These are phyloP conservation scores for Papilio gigon DNA, from an alignment of 2,888 invertebrate species.

Conservation along the genomic window DNA sequence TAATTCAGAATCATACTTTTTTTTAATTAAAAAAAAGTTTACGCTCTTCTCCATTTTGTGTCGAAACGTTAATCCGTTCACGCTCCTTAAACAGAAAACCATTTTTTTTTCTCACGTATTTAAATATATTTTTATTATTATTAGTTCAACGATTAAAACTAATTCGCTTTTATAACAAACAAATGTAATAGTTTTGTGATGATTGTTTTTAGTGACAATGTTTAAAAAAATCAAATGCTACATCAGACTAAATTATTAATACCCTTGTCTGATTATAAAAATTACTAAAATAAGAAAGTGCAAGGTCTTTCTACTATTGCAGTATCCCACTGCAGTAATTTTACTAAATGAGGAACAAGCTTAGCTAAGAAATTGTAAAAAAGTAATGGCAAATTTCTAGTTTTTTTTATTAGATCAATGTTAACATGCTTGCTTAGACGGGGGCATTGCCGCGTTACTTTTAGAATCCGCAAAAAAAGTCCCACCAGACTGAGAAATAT, in stretches of 20 bases:
- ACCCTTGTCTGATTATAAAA: background rate
- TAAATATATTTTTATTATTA: too few species aligned
- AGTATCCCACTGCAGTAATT: background rate
- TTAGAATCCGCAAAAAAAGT: too few species aligned
- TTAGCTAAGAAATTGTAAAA: background rate
- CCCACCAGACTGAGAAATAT: too few species aligned
- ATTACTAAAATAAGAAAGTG: background rate
- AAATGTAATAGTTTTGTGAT: background rate
- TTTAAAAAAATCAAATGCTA: conserved; percentile 6
- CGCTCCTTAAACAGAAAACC: too few species aligned
- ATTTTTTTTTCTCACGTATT: too few species aligned
- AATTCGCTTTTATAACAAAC: background rate
- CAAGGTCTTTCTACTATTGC: background rate
- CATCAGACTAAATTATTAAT: conserved; percentile 4
- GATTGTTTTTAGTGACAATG: background rate
- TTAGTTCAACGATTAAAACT: background rate
- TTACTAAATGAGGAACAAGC: background rate
- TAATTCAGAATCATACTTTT: too few species aligned
- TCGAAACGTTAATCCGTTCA: too few species aligned
- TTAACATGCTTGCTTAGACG: too few species aligned
- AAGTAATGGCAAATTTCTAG: background rate
- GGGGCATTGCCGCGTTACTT: too few species aligned
- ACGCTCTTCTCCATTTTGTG: too few species aligned
- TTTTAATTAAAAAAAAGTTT: too few species aligned
- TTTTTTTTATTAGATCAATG: background rate